A percentile compares a stretch with the other conserved stretches of the same genome.
Conservation (phyloP, 2,797 vertebrate genomes). For the Macropus fuliginosus region DNA sequence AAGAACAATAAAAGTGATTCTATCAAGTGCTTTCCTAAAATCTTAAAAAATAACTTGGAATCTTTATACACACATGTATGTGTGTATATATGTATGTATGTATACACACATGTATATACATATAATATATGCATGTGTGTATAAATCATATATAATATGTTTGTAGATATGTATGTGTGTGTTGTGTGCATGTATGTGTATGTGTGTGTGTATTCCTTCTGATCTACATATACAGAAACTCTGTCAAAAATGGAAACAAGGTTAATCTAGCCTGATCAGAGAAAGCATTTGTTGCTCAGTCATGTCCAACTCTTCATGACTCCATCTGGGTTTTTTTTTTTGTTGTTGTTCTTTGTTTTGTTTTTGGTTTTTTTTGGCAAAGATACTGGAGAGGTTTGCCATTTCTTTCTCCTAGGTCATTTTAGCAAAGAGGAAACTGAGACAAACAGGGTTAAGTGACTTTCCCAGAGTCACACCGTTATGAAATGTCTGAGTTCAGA, state of each 20-base stretch:
- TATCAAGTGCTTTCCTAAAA: background rate
- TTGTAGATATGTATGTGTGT: too few relatives aligned
- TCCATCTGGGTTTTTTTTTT: too few relatives aligned
- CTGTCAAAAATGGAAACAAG: background rate
- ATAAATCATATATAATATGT: too few relatives aligned
- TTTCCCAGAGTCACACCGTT: background rate
- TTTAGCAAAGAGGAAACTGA: background rate
- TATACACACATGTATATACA: background rate
- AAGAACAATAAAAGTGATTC: background rate
- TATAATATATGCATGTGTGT: background rate
- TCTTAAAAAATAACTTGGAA: background rate
- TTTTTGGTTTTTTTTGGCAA: background rate
- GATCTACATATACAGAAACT: background rate
- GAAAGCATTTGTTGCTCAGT: background rate
- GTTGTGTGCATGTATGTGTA: background rate
- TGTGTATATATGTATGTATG: too few relatives aligned
- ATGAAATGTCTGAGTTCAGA: background rate
- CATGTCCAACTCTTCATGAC: background rate
- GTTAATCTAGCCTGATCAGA: background rate
- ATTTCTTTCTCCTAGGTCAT: background rate
- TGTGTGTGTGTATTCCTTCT: background rate
- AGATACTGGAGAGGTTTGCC: background rate
- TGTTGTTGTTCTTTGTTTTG: too few relatives aligned
- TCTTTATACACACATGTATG: background rate
- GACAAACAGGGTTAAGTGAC: background rate